Percentiles rank a stretch among this genome's conserved stretches.
These are phyloP conservation scores for Drosophila parthenogenetica DNA, from an alignment of 2,888 invertebrate genomes.

Conservation along the genomic window DNA sequence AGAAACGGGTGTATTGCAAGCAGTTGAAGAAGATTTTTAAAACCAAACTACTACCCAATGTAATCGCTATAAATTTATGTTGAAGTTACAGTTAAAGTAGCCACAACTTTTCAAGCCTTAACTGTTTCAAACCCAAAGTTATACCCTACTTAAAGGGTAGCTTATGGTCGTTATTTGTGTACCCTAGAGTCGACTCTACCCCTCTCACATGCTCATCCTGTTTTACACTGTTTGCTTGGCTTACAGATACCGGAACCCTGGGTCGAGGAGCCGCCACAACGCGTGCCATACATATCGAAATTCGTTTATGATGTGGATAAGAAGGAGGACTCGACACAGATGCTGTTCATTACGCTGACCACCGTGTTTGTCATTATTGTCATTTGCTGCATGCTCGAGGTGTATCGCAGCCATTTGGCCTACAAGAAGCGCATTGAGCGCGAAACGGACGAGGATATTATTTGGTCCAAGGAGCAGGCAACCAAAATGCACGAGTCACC, in stretches of 20 bases:
- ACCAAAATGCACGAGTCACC: conserved; percentile 88
- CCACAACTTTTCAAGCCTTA: too few relatives aligned
- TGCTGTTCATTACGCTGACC: conserved; percentile 92
- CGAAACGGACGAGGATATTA: conserved; percentile 91
- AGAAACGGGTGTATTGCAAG: neutral
- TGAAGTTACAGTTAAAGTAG: too few relatives aligned
- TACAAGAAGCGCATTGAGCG: conserved; percentile 90
- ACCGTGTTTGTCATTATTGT: conserved; percentile 90
- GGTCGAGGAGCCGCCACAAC: conserved; percentile 93
- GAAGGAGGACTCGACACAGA: conserved; percentile 92
- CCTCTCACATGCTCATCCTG: neutral
- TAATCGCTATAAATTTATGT: too few relatives aligned
- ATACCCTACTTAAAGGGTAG: neutral
- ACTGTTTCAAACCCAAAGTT: too few relatives aligned
- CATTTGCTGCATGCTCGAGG: conserved; percentile 89
- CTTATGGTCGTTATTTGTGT: neutral
- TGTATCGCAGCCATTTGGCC: conserved; percentile 91
- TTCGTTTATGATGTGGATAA: conserved; percentile 89
- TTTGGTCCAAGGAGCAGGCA: conserved; percentile 91
- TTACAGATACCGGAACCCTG: conserved; percentile 85
- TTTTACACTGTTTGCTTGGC: neutral
- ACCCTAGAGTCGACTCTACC: neutral
- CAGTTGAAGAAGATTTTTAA: too few relatives aligned
- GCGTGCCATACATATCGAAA: conserved; percentile 90
- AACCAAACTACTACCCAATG: too few relatives aligned